phyloP scores from a whole-genome alignment of 2,797 vertebrate genomes.

The Bradypodion ventrale region DNA sequence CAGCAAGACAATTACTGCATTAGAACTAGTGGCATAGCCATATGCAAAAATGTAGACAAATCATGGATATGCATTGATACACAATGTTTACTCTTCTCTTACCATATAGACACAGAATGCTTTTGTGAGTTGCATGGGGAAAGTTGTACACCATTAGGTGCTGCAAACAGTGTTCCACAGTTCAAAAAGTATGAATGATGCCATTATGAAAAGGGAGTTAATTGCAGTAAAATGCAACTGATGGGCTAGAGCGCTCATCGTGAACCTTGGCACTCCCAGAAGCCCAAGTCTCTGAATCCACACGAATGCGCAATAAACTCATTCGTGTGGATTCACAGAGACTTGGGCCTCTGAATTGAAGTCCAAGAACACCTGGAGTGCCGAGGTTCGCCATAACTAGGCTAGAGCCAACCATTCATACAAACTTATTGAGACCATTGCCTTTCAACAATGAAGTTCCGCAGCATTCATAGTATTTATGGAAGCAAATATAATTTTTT shows the following conservation, averaged over 20 bases:
- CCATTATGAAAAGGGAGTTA: neutral
- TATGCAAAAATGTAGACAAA: neutral
- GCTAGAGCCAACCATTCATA: too few relatives aligned
- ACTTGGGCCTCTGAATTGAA: too few relatives aligned
- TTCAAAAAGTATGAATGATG: neutral
- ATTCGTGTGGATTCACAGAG: too few relatives aligned
- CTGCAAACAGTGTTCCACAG: neutral
- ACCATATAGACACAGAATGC: neutral
- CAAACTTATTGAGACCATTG: neutral
- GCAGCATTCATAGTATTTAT: neutral
- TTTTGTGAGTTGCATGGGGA: neutral
- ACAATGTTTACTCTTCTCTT: neutral
- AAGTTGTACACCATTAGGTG: neutral
- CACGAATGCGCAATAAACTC: too few relatives aligned
- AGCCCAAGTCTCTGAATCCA: too few relatives aligned
- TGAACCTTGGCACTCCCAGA: too few relatives aligned
- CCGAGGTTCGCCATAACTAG: too few relatives aligned
- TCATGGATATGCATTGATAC: too few relatives aligned
- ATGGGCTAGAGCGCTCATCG: too few relatives aligned
- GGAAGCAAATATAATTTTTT: neutral
- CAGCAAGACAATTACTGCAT: neutral
- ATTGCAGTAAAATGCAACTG: neutral
- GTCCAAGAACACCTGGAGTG: too few relatives aligned
- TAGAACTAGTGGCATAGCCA: neutral
- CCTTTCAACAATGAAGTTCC: neutral